Evolutionary conservation across 2,113 vertebrate species (phyloP).

Genomic region (Phalacrocorax aristotelis): DNA sequence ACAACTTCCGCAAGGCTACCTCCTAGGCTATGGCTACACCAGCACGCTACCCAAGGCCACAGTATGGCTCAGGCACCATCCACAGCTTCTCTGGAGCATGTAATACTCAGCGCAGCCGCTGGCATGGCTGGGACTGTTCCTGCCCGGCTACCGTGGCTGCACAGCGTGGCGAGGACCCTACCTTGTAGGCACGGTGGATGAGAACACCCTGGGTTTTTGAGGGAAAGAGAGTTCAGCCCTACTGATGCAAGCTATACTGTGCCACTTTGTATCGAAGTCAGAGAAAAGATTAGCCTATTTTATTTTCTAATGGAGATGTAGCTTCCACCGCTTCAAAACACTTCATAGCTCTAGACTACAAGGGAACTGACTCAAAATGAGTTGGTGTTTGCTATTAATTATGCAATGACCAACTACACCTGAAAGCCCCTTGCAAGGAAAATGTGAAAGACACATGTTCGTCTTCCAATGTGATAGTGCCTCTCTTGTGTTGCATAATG

Average conservation of each 20-base stretch:
- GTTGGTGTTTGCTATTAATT: neutral
- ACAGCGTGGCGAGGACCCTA: neutral
- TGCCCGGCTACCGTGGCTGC: neutral
- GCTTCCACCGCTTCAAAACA: neutral
- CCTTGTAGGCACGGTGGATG: neutral
- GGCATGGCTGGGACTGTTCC: neutral
- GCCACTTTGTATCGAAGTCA: neutral
- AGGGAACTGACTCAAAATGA: neutral
- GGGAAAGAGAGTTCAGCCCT: neutral
- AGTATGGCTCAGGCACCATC: neutral
- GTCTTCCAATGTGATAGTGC: neutral
- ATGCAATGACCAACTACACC: neutral
- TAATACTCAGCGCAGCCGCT: rapidly evolving
- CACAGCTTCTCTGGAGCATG: neutral
- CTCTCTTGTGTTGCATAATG: neutral
- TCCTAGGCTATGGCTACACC: neutral
- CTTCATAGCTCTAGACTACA: neutral
- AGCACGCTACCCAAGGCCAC: neutral
- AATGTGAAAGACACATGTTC: neutral
- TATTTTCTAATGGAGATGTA: neutral
- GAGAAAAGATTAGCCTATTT: neutral
- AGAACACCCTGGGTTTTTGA: neutral
- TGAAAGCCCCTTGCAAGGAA: neutral
- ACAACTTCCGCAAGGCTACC: neutral
- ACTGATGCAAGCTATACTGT: neutral